A percentile compares a stretch with the other conserved stretches of the same genome.
phyloP scores from a whole-genome alignment of 23 tunicate genomes.

The Trididemnum miniatum region DNA sequence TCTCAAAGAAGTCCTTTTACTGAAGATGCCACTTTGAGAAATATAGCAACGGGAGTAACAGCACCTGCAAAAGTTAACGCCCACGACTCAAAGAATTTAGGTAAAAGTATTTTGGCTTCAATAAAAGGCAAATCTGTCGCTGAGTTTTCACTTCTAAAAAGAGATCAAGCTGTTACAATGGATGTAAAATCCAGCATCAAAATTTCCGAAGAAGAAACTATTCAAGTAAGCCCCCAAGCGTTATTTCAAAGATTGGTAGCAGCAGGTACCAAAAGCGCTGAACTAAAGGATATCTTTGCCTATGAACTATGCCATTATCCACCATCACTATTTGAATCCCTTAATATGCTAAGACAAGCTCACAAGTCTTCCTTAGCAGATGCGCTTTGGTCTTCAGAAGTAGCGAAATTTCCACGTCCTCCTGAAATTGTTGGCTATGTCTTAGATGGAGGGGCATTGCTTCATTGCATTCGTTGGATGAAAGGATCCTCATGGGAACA shows the following conservation, averaged over 20 bases:
- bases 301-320: constrained; percentile 10
- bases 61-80: not conserved
- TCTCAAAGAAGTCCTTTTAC: not conserved
- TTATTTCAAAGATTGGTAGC: not conserved
- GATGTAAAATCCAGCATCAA: too few species aligned
- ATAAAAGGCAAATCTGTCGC: too few species aligned
- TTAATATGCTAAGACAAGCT: not conserved
- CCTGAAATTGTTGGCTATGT: not conserved
- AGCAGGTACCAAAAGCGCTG: not conserved
- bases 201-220: too few species aligned
- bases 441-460: not conserved
- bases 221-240: not conserved
- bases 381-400: not conserved
- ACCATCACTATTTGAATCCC: constrained; percentile 1
- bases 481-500: not conserved
- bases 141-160: too few species aligned
- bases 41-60: not conserved
- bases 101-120: not conserved
- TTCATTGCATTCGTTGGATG: not conserved
- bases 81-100: not conserved
- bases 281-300: not conserved
- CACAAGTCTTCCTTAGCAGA: not conserved
- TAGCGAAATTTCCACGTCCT: not conserved
- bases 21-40: not conserved
- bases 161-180: too few species aligned